Evolutionary conservation across 2,888 invertebrate species (phyloP).

Genomic region (Doris montereyensis): DNA sequence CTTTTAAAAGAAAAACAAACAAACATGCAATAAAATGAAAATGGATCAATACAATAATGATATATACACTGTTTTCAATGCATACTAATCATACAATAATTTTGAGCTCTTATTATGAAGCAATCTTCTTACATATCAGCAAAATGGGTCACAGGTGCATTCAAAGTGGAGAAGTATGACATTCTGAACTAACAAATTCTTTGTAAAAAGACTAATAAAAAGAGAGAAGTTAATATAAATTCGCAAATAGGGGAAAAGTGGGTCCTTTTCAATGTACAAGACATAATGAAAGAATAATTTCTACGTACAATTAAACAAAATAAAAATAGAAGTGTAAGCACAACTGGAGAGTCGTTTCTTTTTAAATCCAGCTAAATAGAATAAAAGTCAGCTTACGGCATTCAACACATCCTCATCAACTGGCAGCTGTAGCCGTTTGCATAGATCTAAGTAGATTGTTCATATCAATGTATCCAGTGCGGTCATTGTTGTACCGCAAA

Average conservation of each 20-base stretch:
- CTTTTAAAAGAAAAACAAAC: conserved; percentile 61
- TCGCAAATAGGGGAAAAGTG: too few species aligned
- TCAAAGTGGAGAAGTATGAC: too few species aligned
- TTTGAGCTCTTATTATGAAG: too few species aligned
- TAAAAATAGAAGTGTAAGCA: neutral
- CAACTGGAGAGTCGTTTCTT: neutral
- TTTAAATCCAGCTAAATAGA: neutral
- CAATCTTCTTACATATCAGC: too few species aligned
- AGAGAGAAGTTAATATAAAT: too few species aligned
- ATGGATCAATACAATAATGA: neutral
- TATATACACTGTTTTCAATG: neutral
- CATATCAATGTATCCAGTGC: conserved; percentile 68
- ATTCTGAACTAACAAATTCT: too few species aligned
- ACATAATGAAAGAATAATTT: too few species aligned
- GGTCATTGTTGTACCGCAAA: conserved; percentile 68
- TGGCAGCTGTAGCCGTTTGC: conserved; percentile 69
- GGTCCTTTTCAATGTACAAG: too few species aligned
- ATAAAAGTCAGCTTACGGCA: conserved; percentile 69
- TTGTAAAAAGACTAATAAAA: too few species aligned
- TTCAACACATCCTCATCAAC: conserved; percentile 70
- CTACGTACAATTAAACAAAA: too few species aligned
- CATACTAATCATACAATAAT: too few species aligned
- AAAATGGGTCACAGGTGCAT: too few species aligned
- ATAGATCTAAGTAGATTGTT: conserved; percentile 70
- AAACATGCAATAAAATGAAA: neutral